Evolutionary conservation across 2,888 invertebrate species (phyloP).

Genomic region (Metellina segmentata): DNA sequence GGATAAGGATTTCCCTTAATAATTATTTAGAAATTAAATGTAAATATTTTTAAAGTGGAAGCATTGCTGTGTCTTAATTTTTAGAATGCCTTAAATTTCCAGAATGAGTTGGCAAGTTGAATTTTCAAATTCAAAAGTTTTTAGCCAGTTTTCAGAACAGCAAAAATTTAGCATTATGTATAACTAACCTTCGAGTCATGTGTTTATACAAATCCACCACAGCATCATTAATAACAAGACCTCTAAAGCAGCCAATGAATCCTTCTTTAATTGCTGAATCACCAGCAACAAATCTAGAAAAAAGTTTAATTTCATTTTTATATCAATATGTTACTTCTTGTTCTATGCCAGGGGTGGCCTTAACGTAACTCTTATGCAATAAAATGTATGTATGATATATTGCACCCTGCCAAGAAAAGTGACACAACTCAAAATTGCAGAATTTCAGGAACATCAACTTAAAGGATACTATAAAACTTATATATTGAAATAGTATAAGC

Average conservation of each 20-base stretch:
- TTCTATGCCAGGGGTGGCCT: too few relatives aligned
- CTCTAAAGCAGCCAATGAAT: slow-evolving; percentile 95
- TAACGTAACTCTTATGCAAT: too few relatives aligned
- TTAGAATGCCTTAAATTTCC: background rate
- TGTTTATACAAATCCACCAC: slow-evolving; percentile 94
- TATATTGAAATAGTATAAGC: too few relatives aligned
- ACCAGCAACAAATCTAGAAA: slow-evolving; percentile 60
- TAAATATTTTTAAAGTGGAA: background rate
- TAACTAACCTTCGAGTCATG: slow-evolving; percentile 84
- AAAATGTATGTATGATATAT: too few relatives aligned
- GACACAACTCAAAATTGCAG: too few relatives aligned
- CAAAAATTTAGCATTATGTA: slow-evolving; percentile 54
- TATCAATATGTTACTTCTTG: background rate
- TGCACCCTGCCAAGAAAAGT: too few relatives aligned
- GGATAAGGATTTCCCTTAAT: too few relatives aligned
- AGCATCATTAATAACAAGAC: slow-evolving; percentile 94
- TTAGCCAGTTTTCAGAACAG: too few relatives aligned
- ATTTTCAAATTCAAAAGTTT: background rate
- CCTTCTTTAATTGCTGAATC: slow-evolving; percentile 83
- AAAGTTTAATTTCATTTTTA: background rate
- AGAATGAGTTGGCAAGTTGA: background rate
- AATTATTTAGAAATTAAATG: too few relatives aligned
- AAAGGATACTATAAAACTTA: too few relatives aligned
- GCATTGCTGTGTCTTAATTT: background rate
- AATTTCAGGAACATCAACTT: too few relatives aligned